Conservation (phyloP, 2,888 invertebrate genomes). For the Onthophagus sagittarius region DNA sequence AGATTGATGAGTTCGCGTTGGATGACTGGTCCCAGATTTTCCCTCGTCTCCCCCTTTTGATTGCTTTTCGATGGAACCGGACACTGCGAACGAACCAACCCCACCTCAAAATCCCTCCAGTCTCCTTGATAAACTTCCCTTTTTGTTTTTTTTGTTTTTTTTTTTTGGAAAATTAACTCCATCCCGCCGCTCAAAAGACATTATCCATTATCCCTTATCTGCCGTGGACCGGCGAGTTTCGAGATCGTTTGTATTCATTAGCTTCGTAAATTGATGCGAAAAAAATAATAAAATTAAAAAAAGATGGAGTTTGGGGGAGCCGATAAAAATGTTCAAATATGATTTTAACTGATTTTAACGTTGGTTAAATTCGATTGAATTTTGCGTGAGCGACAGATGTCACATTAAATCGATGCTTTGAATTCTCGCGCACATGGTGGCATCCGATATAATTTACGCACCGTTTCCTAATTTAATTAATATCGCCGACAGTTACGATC, state of each 20-base stretch:
- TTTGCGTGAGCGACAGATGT: not conserved
- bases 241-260: not conserved
- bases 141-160: not conserved
- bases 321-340: too few species aligned
- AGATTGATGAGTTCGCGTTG: slow-evolving; percentile 4
- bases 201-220: not conserved
- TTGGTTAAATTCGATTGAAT: too few species aligned
- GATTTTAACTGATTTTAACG: too few species aligned
- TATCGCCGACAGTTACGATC: not conserved
- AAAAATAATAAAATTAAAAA: too few species aligned
- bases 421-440: not conserved
- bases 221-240: not conserved
- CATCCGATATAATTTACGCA: not conserved
- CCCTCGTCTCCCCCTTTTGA: not conserved
- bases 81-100: not conserved
- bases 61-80: not conserved
- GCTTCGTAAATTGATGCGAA: too few species aligned
- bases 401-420: not conserved
- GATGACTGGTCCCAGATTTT: not conserved
- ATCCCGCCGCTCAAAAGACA: not conserved
- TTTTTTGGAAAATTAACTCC: not conserved
- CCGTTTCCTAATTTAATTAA: not conserved
- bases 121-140: not conserved
- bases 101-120: not conserved
- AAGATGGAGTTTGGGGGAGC: too few species aligned